Evolutionary conservation across 2,888 invertebrate genomes (phyloP), one percentile per base, ranked within the genome.

Genomic region (Tortricodes alternella): DNA sequence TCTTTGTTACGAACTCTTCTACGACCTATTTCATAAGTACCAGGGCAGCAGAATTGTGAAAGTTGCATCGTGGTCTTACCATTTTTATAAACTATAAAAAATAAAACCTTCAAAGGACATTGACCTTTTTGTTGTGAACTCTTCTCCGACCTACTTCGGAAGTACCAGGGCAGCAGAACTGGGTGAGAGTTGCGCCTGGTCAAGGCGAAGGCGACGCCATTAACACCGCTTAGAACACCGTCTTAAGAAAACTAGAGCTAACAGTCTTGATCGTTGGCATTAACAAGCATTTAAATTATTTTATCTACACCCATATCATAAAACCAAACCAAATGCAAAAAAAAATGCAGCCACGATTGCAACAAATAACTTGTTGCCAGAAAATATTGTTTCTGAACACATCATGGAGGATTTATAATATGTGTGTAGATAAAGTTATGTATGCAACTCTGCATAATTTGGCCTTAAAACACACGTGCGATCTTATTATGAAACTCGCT

Each of bases 131-230:
- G 15, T 24, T 41, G 41, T 29, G 32, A 39, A 50, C 29, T 23
- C 39, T 70, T 66, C 64, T 46, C 27, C 68, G 77, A 73, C 78
- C 77, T 61, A 76, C 60, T 67, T 74, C 53, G 53, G 37, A 57
- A 59, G 65, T 71, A 74, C 76, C 73, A 74, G 74, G 74, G 63
- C 68, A 66, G 11, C 68, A 71, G 73, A 84, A 87, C 78, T 86
- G 80, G 85, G 81, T 80, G 78, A 83, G 80, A 84, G 88, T 87
- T 88, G 84, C 84, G 70, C 62, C 51, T 88, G 90, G 89, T 89
- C 89, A 89, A 89, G 89, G 89, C 89, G 86, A 87, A 82, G 80
- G 76, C 74, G 78, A 71, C 77, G 72, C 73, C 86, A 88, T 89
- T 88, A 88, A 83, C 85, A 81, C 66, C 80, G 80, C 83, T 85